phyloP scores from a whole-genome alignment of 2,888 invertebrate species.

The Drosophila macrothrix region DNA sequence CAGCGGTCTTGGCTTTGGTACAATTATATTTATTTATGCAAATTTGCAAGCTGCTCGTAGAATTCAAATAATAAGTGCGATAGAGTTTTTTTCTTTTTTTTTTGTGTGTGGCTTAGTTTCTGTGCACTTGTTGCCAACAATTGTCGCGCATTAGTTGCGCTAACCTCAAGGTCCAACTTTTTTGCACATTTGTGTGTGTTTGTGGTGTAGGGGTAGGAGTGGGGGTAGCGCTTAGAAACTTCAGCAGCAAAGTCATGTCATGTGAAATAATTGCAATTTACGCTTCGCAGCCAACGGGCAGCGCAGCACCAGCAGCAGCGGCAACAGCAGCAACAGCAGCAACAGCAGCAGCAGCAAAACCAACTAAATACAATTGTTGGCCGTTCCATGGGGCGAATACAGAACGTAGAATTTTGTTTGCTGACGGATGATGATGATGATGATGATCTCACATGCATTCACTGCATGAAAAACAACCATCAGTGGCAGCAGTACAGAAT shows the following conservation, averaged over 20 bases:
- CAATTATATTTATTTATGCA: constrained; percentile 73
- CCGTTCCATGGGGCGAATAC: constrained; percentile 70
- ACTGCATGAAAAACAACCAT: constrained; percentile 68
- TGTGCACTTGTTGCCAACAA: constrained; percentile 49
- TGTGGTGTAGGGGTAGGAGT: not conserved
- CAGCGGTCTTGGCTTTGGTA: constrained; percentile 22
- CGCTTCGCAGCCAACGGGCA: constrained; percentile 66
- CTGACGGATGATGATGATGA: constrained; percentile 9
- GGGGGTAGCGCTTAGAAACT: constrained; percentile 27
- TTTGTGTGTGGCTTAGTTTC: constrained; percentile 19
- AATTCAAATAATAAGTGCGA: constrained; percentile 39
- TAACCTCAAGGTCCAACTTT: constrained; percentile 51
- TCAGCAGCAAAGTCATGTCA: constrained; percentile 65
- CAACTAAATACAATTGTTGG: constrained; percentile 39
- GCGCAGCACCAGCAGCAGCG: constrained; percentile 9
- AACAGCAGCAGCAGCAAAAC: constrained; percentile 15
- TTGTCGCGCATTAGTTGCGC: constrained; percentile 66
- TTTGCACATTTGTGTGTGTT: constrained; percentile 35
- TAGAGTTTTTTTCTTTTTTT: constrained; percentile 15
- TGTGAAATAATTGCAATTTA: constrained; percentile 79
- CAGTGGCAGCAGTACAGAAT: constrained; percentile 47
- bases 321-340: constrained; percentile 18
- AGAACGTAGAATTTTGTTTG: constrained; percentile 66
- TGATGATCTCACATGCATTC: constrained; percentile 79
- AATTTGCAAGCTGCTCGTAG: constrained; percentile 53